A percentile compares a stretch with the other conserved stretches of the same genome.
Conservation (phyloP, 2,113 vertebrate genomes). For the Phocoena phocoena region DNA sequence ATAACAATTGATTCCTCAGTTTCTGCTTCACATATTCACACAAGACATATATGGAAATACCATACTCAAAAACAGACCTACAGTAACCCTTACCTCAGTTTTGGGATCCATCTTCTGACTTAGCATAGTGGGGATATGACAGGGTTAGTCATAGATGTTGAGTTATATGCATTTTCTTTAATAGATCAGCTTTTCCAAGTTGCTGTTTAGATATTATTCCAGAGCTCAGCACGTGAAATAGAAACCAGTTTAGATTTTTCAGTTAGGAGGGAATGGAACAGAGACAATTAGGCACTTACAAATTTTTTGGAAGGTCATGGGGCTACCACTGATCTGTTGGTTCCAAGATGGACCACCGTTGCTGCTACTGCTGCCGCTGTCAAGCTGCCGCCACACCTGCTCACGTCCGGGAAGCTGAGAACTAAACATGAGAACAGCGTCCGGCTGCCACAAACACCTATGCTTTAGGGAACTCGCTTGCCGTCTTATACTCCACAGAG, state of each 20-base stretch:
- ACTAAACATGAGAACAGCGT: accelerated
- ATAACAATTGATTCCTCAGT: background rate
- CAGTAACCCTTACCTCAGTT: background rate
- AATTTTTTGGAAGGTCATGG: background rate
- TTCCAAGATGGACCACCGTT: background rate
- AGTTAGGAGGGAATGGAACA: background rate
- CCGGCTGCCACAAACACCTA: background rate
- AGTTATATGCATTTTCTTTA: background rate
- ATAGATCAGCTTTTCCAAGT: background rate
- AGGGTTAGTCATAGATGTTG: background rate
- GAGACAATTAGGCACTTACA: background rate
- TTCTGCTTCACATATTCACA: background rate
- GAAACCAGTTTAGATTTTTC: background rate
- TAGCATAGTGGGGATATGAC: too few species aligned
- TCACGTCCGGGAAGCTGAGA: background rate
- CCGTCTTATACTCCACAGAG: background rate
- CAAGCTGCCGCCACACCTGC: background rate
- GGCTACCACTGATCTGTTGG: accelerated
- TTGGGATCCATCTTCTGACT: background rate
- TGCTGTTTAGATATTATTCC: background rate
- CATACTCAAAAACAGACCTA: background rate
- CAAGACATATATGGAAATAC: background rate
- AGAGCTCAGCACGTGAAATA: background rate
- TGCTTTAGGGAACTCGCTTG: background rate
- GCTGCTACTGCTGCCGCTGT: background rate